These are phyloP conservation scores for Maniola jurtina DNA, from an alignment of 1,140 invertebrate genomes.

Conservation along the genomic window DNA sequence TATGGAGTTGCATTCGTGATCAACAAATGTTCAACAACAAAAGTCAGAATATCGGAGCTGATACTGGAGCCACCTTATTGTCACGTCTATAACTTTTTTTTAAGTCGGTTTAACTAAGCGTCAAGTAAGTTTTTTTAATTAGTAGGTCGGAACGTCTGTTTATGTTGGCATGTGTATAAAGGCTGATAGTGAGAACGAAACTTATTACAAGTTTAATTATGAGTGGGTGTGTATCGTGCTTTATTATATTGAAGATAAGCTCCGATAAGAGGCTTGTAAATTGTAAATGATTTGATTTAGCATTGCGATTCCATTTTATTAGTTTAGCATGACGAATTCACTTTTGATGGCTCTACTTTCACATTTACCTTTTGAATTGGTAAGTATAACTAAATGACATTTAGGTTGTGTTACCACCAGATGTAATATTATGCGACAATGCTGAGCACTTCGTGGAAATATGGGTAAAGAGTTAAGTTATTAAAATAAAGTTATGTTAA, in stretches of 20 bases:
- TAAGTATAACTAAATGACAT: background rate
- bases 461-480: too few species aligned
- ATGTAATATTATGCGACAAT: too few species aligned
- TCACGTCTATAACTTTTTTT: too few species aligned
- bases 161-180: background rate
- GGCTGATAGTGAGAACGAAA: conserved; percentile 29
- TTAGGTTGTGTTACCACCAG: background rate
- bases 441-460: too few species aligned
- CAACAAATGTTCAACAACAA: too few species aligned
- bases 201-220: conserved; percentile 33
- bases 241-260: conserved; percentile 30
- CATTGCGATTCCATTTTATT: background rate
- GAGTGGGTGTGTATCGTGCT: conserved; percentile 33
- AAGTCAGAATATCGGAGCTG: too few species aligned
- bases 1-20: too few species aligned
- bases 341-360: background rate
- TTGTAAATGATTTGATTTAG: conserved; percentile 9
- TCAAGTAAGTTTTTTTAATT: too few species aligned
- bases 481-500: too few species aligned
- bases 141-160: background rate
- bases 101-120: too few species aligned
- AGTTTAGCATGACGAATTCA: conserved; percentile 1
- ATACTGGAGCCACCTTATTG: too few species aligned
- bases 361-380: background rate
- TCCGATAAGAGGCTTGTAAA: conserved; percentile 23